Evolutionary conservation across 35 echinoderm and acorn worm species (phyloP), one percentile per base, ranked within the genome.

Genomic region (Holothuria glaberrima): DNA sequence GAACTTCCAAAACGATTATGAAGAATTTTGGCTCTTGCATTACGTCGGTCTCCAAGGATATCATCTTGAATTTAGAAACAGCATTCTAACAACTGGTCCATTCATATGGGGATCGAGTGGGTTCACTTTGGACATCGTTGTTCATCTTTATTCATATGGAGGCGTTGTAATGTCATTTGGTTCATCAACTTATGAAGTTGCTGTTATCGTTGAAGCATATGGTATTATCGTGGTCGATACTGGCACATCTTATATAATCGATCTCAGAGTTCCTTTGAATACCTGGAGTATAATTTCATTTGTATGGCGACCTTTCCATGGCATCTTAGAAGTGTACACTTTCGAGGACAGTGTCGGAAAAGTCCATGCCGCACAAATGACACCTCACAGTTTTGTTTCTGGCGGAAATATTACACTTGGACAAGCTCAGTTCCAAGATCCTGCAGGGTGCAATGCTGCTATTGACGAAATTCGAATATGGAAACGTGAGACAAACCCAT

Each of bases 391-490:
- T 32, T 97, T 97, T 36, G 75, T 79, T 0, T 31, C 13, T 35
- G 84, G 82, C 45, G 91, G 94, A n/a, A 75, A n/a, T 41, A 38
- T 75, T 75, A 75, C 74, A 74, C 54, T 78, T 97, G 12, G 83
- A 52, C 82, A 89, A 88, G 91, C 41, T 82, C 63, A 41, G 14
- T 31, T 22, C 60, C 35, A 48, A 71, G 56, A 38, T 59, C 80
- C 13, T 14, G 50, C 29, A 75, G 75, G 19, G 77, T 88, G 93
- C 82, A 64, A 78, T 27, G 94, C 89, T 34, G 61, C 71, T 10
- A 61, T 97, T 16, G 94, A 97, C 91, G 94, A 97, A 69, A 80
- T 97, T 6, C 48, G 92, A 58, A 34, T 97, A 25, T 97, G 94
- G 94, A 90, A 88, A 56, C 65, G 94, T 14, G 52, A 70, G 4